Evolutionary conservation across 1,140 invertebrate species (phyloP).

Genomic region (Ceratosolen solmsi): DNA sequence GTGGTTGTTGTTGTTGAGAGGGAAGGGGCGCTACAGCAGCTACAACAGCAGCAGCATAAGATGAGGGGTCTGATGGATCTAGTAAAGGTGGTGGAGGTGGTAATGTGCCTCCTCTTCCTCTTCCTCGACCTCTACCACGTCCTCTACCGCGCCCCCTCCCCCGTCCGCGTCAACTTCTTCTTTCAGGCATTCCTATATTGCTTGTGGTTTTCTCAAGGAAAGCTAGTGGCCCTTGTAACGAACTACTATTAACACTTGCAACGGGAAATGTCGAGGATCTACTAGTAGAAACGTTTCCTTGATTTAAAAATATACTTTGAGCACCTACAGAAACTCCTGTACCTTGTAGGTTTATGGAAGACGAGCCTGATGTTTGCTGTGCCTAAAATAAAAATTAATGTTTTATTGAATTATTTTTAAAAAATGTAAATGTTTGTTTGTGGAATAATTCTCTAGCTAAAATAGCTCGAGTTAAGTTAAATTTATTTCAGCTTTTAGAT

Average conservation of each 20-base stretch:
- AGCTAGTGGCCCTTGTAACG: conserved; percentile 79
- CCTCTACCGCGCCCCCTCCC: conserved; percentile 77
- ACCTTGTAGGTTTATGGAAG: conserved; percentile 65
- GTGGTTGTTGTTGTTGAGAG: conserved; percentile 67
- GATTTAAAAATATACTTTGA: conserved; percentile 69
- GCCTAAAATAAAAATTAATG: conserved; percentile 64
- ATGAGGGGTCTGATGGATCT: conserved; percentile 69
- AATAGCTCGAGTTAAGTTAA: no score
- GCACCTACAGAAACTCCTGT: conserved; percentile 70
- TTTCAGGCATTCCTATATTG: conserved; percentile 81
- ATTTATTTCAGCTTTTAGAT: no score
- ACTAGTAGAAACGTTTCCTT: conserved; percentile 56
- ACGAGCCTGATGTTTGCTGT: conserved; percentile 62
- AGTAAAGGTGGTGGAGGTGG: conserved; percentile 63
- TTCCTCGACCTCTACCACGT: conserved; percentile 74
- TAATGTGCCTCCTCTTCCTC: conserved; percentile 70
- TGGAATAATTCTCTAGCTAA: no score
- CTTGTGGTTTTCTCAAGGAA: conserved; percentile 83
- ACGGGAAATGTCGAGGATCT: conserved; percentile 62
- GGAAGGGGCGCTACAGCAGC: conserved; percentile 68
- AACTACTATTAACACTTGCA: conserved; percentile 66
- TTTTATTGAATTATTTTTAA: no score
- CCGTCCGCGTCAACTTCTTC: conserved; percentile 77
- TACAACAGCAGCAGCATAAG: conserved; percentile 65
- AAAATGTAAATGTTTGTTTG: no score